Evolutionary conservation across 1,140 invertebrate species (phyloP).

Genomic region (Nylanderia fulva): DNA sequence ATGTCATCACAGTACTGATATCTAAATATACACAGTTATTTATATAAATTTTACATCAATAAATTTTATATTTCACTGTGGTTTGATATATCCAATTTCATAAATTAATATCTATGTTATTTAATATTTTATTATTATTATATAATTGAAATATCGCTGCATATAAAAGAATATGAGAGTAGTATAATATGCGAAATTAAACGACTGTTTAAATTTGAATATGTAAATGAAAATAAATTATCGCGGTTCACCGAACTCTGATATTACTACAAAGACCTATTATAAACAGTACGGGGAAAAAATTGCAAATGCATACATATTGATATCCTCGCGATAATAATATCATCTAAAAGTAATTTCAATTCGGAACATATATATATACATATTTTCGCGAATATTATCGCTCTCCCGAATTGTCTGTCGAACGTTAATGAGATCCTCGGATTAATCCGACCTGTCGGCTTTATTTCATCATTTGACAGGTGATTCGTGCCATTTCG

Average conservation of each 20-base stretch:
- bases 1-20: too few species aligned
- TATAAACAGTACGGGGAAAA: neutral
- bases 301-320: neutral
- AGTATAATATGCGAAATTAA: neutral
- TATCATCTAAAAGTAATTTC: constrained; percentile 10
- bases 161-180: neutral
- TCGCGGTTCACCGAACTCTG: neutral
- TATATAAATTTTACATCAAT: constrained; percentile 24
- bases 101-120: neutral
- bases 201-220: neutral
- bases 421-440: neutral
- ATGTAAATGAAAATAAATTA: constrained; percentile 2
- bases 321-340: too few species aligned
- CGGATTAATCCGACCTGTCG: neutral
- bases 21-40: too few species aligned
- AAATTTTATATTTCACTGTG: neutral
- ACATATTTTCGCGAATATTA: neutral
- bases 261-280: neutral
- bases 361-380: too few species aligned
- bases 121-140: neutral
- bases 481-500: constrained; percentile 30
- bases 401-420: neutral
- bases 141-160: neutral
- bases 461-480: constrained; percentile 46
- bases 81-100: constrained; percentile 20